A percentile compares a stretch with the other conserved stretches of the same genome.
Conservation (phyloP, 2,113 vertebrate species). For the Chiloscyllium plagiosum region DNA sequence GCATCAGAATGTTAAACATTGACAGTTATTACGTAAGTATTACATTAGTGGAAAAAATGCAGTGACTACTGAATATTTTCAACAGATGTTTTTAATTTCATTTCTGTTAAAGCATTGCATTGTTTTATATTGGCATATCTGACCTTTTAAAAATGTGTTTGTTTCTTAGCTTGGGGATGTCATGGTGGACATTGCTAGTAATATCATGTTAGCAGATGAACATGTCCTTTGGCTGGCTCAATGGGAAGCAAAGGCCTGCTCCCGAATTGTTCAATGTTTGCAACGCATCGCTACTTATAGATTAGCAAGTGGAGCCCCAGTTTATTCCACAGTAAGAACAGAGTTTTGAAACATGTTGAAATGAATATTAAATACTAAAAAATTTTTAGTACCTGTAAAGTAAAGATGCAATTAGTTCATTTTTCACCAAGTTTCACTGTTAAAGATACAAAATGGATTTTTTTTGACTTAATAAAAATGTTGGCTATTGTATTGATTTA, state of each 20-base stretch:
- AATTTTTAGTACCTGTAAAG: background rate
- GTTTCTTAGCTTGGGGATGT: conserved; percentile 77
- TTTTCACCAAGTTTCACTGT: background rate
- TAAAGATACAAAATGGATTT: conserved; percentile 33
- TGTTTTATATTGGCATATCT: conserved; percentile 33
- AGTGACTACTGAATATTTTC: background rate
- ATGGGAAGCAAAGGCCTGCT: conserved; percentile 81
- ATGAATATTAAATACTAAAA: background rate
- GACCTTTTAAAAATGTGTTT: conserved; percentile 33
- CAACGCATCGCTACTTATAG: conserved; percentile 77
- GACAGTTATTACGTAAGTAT: background rate
- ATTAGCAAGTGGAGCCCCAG: conserved; percentile 72
- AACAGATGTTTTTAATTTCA: background rate
- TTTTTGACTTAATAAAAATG: conserved; percentile 9
- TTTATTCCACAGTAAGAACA: conserved; percentile 77
- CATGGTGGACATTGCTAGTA: conserved; percentile 94
- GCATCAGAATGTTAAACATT: background rate
- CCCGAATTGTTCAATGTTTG: conserved; percentile 77
- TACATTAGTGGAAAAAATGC: background rate
- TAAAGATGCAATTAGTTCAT: background rate
- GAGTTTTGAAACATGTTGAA: background rate
- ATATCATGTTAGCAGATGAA: conserved; percentile 91
- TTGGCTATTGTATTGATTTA: conserved; percentile 38
- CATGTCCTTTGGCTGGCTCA: conserved; percentile 87
- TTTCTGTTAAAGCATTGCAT: background rate